phyloP scores from a whole-genome alignment of 1,140 invertebrate genomes.

The Penaeus chinensis region DNA sequence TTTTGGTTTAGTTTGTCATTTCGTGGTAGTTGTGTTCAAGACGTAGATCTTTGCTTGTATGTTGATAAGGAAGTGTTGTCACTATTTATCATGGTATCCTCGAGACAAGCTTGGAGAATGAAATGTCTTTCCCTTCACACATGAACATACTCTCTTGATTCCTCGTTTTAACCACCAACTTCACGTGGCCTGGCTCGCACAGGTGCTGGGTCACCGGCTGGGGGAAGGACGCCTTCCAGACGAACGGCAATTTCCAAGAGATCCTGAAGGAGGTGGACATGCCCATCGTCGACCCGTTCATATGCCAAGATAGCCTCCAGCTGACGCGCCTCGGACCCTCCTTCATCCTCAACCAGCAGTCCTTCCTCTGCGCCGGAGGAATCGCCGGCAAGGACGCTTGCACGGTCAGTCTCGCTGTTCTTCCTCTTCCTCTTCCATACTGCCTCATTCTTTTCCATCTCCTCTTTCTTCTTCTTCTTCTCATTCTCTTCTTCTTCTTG shows the following conservation, averaged over 20 bases:
- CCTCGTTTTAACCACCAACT: background rate
- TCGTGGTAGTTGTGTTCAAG: too few relatives aligned
- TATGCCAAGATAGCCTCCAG: slow-evolving; percentile 56
- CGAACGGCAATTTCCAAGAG: slow-evolving; percentile 74
- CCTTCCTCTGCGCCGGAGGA: slow-evolving; percentile 91
- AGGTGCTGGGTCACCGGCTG: slow-evolving; percentile 81
- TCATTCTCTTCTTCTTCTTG: too few relatives aligned
- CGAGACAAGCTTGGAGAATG: background rate
- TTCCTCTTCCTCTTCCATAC: background rate
- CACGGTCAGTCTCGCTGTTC: slow-evolving; percentile 69
- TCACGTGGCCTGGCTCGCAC: background rate
- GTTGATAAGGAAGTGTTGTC: too few relatives aligned
- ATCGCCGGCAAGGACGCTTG: slow-evolving; percentile 87
- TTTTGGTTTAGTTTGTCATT: too few relatives aligned
- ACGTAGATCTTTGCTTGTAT: too few relatives aligned
- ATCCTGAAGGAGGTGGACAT: slow-evolving; percentile 72
- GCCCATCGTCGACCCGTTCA: slow-evolving; percentile 48
- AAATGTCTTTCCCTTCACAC: background rate
- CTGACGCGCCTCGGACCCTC: slow-evolving; percentile 55
- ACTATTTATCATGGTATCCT: too few relatives aligned
- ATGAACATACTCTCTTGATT: background rate
- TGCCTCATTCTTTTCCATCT: background rate
- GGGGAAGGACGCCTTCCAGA: slow-evolving; percentile 81
- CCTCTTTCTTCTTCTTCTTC: too few relatives aligned
- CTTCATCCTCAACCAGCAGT: slow-evolving; percentile 67